Evolutionary conservation across 2,888 invertebrate species (phyloP), one percentile per base, ranked within the genome.

Genomic region (Meandrusa payeni): DNA sequence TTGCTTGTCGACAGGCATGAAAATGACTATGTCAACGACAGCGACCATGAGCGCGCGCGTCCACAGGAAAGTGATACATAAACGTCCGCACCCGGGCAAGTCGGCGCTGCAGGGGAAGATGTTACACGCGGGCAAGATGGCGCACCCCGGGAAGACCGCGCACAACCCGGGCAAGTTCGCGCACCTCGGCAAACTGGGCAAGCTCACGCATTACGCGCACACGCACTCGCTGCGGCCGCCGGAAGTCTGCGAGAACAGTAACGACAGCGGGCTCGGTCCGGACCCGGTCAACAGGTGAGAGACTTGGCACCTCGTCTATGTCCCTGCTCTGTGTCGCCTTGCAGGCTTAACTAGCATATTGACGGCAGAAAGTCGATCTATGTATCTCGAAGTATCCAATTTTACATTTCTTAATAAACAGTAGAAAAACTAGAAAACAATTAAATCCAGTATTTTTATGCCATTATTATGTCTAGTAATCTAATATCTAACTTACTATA

Each of bases 231-330:
- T 88, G 54, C 70, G 88, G 52, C 86, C 87, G 36, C 76, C 89
- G 24, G 89, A 90, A 69, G 91, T 91, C 48, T 94, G 95, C 73
- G 95, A 96, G 74, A 95, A 94, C 80, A 96, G 95, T 50, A 95
- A 95, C 86, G 96, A 96, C 80, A 96, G 96, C 55, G 96, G 96
- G 17, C 90, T 96, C 56, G 96, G 95, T 45, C 94, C 94, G 53
- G 96, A 96, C 72, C 93, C 90, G 54, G 62, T 69, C 29, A 75
- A 77, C 78, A 86, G 86, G 86, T 86, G 71, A 74, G 70, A 42
- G 22, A 29, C 20, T 22, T 11, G 31, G 32, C 10, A 22, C 32
- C 17, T 15, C 29, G 40, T 40, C 39, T 31, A 31, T 23, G 23
- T 39, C 28, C 12, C 39, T 23, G 39, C 22, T 29, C 20, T 39